phyloP scores from a whole-genome alignment of 2,888 invertebrate genomes.

The Apomyelois bistriatella region DNA sequence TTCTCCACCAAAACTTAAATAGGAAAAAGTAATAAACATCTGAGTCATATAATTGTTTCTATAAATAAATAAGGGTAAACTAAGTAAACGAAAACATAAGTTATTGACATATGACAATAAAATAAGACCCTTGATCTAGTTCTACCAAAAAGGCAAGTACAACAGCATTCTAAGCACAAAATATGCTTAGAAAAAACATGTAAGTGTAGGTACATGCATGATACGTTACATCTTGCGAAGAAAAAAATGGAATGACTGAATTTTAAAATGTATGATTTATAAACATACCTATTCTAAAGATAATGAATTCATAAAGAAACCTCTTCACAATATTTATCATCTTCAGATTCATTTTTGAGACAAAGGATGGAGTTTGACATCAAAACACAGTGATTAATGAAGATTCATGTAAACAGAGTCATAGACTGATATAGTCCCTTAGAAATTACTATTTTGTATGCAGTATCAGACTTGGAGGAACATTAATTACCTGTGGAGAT shows the following conservation, averaged over 20 bases:
- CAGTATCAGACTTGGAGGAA: slow-evolving; percentile 43
- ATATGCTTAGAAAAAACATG: no score
- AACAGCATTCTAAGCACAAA: no score
- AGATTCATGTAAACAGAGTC: neutral
- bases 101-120: no score
- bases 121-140: no score
- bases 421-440: neutral
- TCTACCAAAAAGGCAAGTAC: no score
- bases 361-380: neutral
- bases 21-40: no score
- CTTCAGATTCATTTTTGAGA: slow-evolving; percentile 4
- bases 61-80: no score
- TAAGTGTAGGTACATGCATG: no score
- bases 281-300: neutral
- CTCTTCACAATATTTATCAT: neutral
- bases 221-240: no score
- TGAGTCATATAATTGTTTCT: no score
- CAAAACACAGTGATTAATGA: neutral
- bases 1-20: no score
- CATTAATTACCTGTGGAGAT: slow-evolving; percentile 62
- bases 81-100: no score
- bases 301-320: neutral
- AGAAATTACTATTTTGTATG: slow-evolving; percentile 45
- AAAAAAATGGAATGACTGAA: neutral
- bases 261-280: neutral